Evolutionary conservation across 2,797 vertebrate genomes (phyloP).

Genomic region (Manis crassicaudata): DNA sequence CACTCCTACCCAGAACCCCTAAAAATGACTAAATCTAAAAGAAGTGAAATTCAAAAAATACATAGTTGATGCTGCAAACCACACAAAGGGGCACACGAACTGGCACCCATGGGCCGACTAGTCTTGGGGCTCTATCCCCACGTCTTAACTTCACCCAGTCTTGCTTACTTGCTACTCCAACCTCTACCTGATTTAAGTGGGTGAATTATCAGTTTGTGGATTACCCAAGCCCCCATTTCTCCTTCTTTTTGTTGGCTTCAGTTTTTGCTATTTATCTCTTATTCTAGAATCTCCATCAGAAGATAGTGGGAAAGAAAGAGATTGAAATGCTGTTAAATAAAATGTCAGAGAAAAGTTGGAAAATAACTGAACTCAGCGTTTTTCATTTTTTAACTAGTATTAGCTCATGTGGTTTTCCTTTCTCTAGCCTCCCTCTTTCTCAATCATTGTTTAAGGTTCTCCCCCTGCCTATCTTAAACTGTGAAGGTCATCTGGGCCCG

Average conservation of each 20-base stretch:
- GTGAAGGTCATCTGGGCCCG: not conserved
- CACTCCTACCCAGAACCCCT: not conserved
- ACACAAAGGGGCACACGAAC: not conserved
- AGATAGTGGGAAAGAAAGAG: not conserved
- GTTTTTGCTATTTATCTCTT: not conserved
- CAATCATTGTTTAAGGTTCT: not conserved
- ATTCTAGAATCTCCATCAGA: slow-evolving; percentile 19
- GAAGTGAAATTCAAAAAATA: not conserved
- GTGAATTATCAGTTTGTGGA: not conserved
- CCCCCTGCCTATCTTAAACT: not conserved
- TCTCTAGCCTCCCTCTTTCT: not conserved
- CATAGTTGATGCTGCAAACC: not conserved
- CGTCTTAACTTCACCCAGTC: not conserved
- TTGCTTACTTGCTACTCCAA: not conserved
- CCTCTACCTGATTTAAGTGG: not conserved
- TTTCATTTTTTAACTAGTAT: not conserved
- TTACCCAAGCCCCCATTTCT: not conserved
- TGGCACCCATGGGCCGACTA: not conserved
- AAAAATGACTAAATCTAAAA: not conserved
- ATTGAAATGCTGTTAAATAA: not conserved
- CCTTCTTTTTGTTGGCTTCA: not conserved
- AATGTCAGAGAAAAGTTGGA: not conserved
- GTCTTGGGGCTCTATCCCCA: not conserved
- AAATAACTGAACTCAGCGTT: not conserved
- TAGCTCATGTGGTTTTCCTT: not conserved